phyloP scores from a whole-genome alignment of 2,797 vertebrate species.

The Erethizon dorsatum region DNA sequence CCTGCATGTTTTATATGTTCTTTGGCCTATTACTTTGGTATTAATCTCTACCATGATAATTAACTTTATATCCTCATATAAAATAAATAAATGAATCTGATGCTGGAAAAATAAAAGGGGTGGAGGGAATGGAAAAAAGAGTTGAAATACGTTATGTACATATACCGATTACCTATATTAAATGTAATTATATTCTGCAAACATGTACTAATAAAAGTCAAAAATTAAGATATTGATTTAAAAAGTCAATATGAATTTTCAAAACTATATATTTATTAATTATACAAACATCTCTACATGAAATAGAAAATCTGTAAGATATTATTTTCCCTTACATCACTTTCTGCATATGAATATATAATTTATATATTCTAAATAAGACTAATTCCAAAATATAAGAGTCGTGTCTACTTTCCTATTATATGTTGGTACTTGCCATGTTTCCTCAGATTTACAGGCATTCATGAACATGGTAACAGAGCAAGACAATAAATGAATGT shows the following conservation, averaged over 20 bases:
- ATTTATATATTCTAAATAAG: not conserved
- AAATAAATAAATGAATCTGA: not conserved
- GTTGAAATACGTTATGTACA: not conserved
- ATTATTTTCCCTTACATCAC: not conserved
- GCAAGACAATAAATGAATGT: not conserved
- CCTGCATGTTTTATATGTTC: not conserved
- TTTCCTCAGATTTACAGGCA: not conserved
- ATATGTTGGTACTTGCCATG: not conserved
- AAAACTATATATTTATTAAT: not conserved
- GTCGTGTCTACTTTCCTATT: not conserved
- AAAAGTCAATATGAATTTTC: not conserved
- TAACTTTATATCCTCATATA: not conserved
- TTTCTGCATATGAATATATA: not conserved
- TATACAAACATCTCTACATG: not conserved
- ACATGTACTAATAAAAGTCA: not conserved
- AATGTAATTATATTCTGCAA: not conserved
- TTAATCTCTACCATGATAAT: not conserved
- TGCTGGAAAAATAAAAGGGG: not conserved
- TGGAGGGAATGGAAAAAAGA: not conserved
- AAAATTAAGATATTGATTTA: not conserved
- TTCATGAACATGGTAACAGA: not conserved
- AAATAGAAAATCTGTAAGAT: not conserved
- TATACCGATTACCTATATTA: not conserved
- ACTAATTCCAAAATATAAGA: not conserved
- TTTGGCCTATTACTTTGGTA: not conserved